Evolutionary conservation across 1,140 invertebrate genomes (phyloP), one percentile per base, ranked within the genome.

Genomic region (Aradophagus sp.): DNA sequence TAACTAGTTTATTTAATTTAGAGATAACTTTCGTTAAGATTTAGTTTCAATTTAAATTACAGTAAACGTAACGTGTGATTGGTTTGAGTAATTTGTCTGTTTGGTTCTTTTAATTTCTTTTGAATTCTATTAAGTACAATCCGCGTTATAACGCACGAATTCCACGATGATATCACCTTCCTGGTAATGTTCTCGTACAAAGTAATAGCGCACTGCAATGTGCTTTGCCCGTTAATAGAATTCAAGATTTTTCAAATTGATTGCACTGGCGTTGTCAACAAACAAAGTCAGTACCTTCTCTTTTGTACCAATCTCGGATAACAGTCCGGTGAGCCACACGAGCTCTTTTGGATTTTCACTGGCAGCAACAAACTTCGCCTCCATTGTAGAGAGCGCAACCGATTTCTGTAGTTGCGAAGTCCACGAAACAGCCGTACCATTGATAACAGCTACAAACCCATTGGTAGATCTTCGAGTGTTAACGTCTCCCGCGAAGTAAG

Each of bases 301-400:
- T 0, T 14, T 15, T 35, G 0, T 8, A 52, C 52, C 0, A 17
- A 44, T 56, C 14, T 56, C 52, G n/a, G 8, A 8, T n/a, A 55
- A 34, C 29, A 56, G 31, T 16, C 39, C 8, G 6, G 34, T 19
- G 17, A 56, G 38, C 39, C 39, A 56, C 0, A 56, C 13, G 6
- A 44, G 17, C 5, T 56, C 52, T 35, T 44, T 56, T 1, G 39
- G 15, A 5, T 16, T 29, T 42, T 55, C 38, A 14, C 52, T 44
- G n/a, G 52, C 39, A 12, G 38, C 29, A 35, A 44, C 52, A 17
- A 56, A 56, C 29, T 55, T 29, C 2, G 38, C 38, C 10, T 42
- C 27, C n/a, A n/a, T n/a, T n/a, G n/a, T n/a, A n/a, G n/a, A n/a
- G n/a, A n/a, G n/a, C n/a, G n/a, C n/a, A n/a, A n/a, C n/a, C n/a